These are phyloP conservation scores for Dione juno DNA, from an alignment of 2,888 invertebrate genomes.

Conservation along the genomic window DNA sequence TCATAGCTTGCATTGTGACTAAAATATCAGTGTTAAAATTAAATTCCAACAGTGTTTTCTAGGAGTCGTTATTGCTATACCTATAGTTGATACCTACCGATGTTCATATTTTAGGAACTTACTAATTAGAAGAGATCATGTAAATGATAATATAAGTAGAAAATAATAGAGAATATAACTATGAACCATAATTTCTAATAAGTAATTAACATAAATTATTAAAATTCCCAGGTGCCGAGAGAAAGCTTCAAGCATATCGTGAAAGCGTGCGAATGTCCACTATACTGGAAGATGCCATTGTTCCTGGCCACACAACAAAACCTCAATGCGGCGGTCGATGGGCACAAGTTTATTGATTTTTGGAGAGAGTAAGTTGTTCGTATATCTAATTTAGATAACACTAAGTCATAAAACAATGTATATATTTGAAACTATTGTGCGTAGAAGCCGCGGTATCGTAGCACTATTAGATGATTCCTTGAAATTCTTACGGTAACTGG, in stretches of 20 bases:
- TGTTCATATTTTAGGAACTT: too few species aligned
- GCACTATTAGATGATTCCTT: too few species aligned
- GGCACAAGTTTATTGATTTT: constrained; percentile 92
- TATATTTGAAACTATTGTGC: neutral
- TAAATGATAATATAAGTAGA: neutral
- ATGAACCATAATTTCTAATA: constrained; percentile 13
- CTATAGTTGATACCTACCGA: too few species aligned
- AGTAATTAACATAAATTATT: constrained; percentile 16
- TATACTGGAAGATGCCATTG: constrained; percentile 99
- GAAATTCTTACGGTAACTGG: too few species aligned
- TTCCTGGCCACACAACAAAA: constrained; percentile 93
- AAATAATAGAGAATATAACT: neutral
- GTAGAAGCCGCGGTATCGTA: too few species aligned
- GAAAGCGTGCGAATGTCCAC: constrained; percentile 94
- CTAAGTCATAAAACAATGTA: neutral
- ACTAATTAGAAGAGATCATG: too few species aligned
- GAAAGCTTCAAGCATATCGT: constrained; percentile 87
- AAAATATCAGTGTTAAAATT: neutral
- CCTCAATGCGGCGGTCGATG: constrained; percentile 89
- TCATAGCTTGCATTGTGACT: neutral
- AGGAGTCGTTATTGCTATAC: too few species aligned
- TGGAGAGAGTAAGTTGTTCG: constrained; percentile 92
- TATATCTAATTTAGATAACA: neutral
- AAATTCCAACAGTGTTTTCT: neutral
- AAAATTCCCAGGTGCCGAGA: constrained; percentile 76